These are phyloP conservation scores for Pangasianodon hypophthalmus DNA, from an alignment of 2,113 vertebrate genomes.

Conservation along the genomic window DNA sequence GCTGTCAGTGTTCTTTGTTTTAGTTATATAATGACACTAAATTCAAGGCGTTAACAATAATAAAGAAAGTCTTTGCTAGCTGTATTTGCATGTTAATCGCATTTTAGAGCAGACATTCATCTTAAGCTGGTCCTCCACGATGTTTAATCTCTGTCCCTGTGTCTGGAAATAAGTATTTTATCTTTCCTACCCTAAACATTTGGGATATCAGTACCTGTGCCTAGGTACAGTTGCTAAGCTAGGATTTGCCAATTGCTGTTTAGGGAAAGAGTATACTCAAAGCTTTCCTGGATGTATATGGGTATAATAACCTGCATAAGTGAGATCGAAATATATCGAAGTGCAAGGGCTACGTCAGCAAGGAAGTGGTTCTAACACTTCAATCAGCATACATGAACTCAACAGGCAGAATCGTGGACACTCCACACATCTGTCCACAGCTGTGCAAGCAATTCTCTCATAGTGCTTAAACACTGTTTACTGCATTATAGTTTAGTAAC, in stretches of 20 bases:
- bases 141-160: background rate
- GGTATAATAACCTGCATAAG: background rate
- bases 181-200: background rate
- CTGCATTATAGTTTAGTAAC: background rate
- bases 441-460: background rate
- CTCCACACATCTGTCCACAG: background rate
- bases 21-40: background rate
- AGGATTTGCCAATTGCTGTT: background rate
- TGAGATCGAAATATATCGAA: background rate
- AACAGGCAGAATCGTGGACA: background rate
- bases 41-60: background rate
- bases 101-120: background rate
- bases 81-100: background rate
- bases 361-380: background rate
- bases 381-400: background rate
- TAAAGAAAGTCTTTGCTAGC: background rate
- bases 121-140: background rate
- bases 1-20: background rate
- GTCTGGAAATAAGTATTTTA: background rate
- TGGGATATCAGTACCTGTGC: background rate
- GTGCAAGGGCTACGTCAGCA: background rate
- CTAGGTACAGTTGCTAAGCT: background rate
- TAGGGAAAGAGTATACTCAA: background rate
- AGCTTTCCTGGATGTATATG: background rate
- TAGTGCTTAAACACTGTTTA: background rate